Percentiles rank a stretch among this genome's conserved stretches.
Evolutionary conservation across 2,797 vertebrate genomes (phyloP).

Genomic region (Scolopax rusticola): DNA sequence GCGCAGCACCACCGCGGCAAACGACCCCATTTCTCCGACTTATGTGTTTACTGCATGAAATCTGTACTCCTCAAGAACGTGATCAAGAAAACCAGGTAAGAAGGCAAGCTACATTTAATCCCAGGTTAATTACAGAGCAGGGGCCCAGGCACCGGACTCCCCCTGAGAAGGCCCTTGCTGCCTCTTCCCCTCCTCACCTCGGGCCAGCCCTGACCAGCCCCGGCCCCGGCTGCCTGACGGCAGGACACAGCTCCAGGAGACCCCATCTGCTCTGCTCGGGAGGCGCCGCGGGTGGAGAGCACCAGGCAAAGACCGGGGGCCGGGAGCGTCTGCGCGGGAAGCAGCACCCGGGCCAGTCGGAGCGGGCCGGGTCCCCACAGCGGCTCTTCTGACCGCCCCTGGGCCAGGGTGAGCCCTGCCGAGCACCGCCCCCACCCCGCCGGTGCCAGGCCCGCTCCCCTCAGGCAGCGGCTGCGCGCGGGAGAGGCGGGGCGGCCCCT

Average conservation of each 20-base stretch:
- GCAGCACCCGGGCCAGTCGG: not conserved
- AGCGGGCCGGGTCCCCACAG: not conserved
- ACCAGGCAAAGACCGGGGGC: too few relatives aligned
- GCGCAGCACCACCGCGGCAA: rapidly evolving
- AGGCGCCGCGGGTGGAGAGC: too few relatives aligned
- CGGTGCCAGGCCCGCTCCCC: not conserved
- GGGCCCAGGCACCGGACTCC: not conserved
- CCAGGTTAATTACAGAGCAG: not conserved
- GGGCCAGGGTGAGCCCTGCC: too few relatives aligned
- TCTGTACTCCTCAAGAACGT: not conserved
- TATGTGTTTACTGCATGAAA: not conserved
- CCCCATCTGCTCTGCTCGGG: not conserved
- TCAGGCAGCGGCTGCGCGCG: too few relatives aligned
- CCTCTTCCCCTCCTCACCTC: not conserved
- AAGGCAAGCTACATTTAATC: not conserved
- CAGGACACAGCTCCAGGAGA: too few relatives aligned
- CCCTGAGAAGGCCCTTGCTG: not conserved
- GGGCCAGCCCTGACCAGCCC: not conserved
- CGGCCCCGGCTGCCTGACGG: rapidly evolving
- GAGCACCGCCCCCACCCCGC: too few relatives aligned
- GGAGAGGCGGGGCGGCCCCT: rapidly evolving
- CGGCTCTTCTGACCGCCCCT: not conserved
- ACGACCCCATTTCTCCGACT: not conserved
- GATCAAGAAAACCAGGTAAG: not conserved
- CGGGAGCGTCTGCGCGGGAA: not conserved